A percentile compares a stretch with the other conserved stretches of the same genome.
These are phyloP conservation scores for Liodrosophila aerea DNA, from an alignment of 2,888 invertebrate species.

Conservation along the genomic window DNA sequence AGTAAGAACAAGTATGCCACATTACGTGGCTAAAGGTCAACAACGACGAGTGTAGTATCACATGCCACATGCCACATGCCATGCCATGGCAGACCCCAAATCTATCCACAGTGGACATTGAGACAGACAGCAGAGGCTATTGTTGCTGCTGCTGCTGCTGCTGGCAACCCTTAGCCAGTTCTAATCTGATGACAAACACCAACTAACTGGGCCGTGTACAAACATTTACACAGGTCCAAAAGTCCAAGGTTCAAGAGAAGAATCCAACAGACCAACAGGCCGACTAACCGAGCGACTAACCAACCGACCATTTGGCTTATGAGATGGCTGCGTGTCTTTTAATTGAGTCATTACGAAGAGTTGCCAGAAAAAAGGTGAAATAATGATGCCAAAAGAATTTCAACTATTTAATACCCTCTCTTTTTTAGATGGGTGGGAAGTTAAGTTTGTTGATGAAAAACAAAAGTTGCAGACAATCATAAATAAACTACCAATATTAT, in stretches of 20 bases:
- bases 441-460: too few relatives aligned
- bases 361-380: constrained; percentile 24
- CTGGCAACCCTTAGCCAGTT: constrained; percentile 47
- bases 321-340: constrained; percentile 68
- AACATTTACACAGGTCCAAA: constrained; percentile 58
- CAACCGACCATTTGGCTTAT: constrained; percentile 37
- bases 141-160: constrained; percentile 26
- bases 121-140: constrained; percentile 7
- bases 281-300: constrained; percentile 8
- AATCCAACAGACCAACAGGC: constrained; percentile 8
- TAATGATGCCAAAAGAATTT: background rate
- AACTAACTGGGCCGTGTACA: constrained; percentile 58
- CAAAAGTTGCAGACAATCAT: too few relatives aligned
- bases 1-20: constrained; percentile 15
- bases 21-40: constrained; percentile 48
- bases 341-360: constrained; percentile 71
- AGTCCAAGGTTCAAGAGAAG: background rate
- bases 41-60: constrained; percentile 38
- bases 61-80: constrained; percentile 33
- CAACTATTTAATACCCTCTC: constrained; percentile 13
- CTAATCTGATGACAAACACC: constrained; percentile 69
- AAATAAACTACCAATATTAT: too few relatives aligned
- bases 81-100: constrained; percentile 13
- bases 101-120: constrained; percentile 7
- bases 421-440: too few relatives aligned